Base-by-base conservation (phyloP, 2,888 invertebrate genomes). In the Myopa testacea region DNA sequence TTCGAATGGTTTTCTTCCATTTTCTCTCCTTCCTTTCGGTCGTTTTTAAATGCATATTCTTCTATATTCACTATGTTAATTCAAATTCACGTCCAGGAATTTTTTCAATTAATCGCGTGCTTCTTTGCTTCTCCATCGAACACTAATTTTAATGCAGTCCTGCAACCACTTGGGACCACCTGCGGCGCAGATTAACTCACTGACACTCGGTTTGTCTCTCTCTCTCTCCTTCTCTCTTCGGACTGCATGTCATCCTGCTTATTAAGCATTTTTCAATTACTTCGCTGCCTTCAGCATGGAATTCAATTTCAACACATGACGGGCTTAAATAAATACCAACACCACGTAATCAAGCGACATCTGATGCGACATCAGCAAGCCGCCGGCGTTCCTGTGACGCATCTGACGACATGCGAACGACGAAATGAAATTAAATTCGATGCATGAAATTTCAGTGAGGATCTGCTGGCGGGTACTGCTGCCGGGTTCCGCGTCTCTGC, bases 271-370 rank as follows among this genome's bases (percentile, higher is more conserved):
- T 71, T 72, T 58, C 72, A 58, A 58, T 72, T 72, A 72, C 19
- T 72, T 60, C 19, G 40, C 72, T 16, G 40, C 26, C 52, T 50
- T 69, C 19, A 19, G 52, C 50, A n/a, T 50, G 50, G 69, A 52
- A 69, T 69, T 72, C 12, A 72, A 72, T 72, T 72, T 72, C 72
- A 58, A n/a, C 60, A 60, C 58, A 72, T 38, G 72, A 60, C 16
- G 40, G 26, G 69, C 45, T 26, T 38, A 19, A 72, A 71, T 55
- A n/a, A 74, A 63, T 67, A 37, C 65, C 74, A 37, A 58, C 74
- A 65, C 74, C 26, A 26, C 26, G 62, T 73, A 63, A 63, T 45
- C 50, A 19, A 19, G 63, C 26, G 50, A 45, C 6, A 45, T 10
- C 10, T 55, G 63, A n/a, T 6, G 26, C 74, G 14, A 37, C 37